Conservation (phyloP, 2,797 vertebrate species). For the Molossus alvarezi region DNA sequence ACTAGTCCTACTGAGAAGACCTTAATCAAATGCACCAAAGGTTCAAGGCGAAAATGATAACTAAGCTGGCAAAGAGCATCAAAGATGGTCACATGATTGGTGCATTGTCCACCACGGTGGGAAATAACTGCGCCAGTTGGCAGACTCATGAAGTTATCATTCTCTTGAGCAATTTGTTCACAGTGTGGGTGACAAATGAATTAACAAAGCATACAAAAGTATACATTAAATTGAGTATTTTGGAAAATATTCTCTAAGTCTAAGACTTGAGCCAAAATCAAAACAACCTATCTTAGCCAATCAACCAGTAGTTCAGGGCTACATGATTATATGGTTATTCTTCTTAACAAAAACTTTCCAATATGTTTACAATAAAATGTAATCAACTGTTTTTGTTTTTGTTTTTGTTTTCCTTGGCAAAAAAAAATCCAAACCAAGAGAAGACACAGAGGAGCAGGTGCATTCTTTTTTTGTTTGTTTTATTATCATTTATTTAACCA, state of each 20-base stretch:
- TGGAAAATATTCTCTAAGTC: constrained; percentile 38
- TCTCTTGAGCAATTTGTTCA: background rate
- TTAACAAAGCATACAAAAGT: background rate
- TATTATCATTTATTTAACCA: too few relatives aligned
- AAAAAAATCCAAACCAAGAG: background rate
- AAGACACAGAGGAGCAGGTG: background rate
- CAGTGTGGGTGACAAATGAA: background rate
- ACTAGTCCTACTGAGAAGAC: background rate
- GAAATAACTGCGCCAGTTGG: background rate
- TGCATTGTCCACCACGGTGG: background rate
- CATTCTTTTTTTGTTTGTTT: too few relatives aligned
- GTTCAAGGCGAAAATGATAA: background rate
- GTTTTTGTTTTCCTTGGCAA: background rate
- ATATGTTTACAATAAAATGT: background rate
- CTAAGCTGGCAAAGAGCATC: constrained; percentile 21
- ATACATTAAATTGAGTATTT: background rate
- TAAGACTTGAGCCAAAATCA: constrained; percentile 56
- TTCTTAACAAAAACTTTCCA: background rate
- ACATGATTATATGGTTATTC: background rate
- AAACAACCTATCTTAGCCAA: background rate
- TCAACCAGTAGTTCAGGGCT: background rate
- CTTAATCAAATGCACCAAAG: background rate
- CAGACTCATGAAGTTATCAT: background rate
- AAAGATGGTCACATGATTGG: background rate
- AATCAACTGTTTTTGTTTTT: background rate